A percentile compares a stretch with the other conserved stretches of the same genome.
Conservation (phyloP, 2,888 invertebrate genomes). For the Athetis lepigone region DNA sequence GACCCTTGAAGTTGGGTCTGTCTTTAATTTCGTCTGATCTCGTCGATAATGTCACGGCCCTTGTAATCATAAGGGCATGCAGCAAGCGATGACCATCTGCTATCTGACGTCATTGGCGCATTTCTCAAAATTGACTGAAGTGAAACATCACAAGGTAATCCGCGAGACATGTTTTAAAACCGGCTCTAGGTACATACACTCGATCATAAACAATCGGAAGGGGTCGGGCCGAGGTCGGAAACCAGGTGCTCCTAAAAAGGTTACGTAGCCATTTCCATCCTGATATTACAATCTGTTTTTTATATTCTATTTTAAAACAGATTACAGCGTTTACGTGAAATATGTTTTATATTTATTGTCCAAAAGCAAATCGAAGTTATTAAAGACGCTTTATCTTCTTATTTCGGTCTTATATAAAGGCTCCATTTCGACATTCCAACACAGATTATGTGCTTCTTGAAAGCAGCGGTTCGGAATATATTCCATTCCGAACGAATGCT, state of each 20-base stretch:
- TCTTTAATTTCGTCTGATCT: conserved; percentile 19
- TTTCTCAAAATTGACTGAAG: conserved; percentile 49
- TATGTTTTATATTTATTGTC: neutral
- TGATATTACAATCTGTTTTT: neutral
- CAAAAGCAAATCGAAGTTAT: too few relatives aligned
- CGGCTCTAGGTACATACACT: conserved; percentile 21
- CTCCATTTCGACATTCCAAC: too few relatives aligned
- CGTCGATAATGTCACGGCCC: conserved; percentile 55
- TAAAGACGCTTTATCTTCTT: too few relatives aligned
- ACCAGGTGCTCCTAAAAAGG: conserved; percentile 18
- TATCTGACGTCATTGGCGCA: conserved; percentile 48
- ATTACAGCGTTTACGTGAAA: neutral
- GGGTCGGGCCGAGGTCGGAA: conserved; percentile 39
- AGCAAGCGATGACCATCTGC: conserved; percentile 57
- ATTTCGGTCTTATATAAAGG: too few relatives aligned
- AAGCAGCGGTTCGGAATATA: too few relatives aligned
- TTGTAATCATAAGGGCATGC: conserved; percentile 37
- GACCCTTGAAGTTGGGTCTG: conserved; percentile 23
- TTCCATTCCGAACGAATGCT: too few relatives aligned
- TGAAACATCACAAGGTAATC: conserved; percentile 52
- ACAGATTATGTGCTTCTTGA: too few relatives aligned
- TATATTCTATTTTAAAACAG: neutral
- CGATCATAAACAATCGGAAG: conserved; percentile 28
- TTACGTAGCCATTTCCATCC: neutral
- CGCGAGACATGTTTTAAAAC: conserved; percentile 34